Conservation (phyloP, 1,140 invertebrate genomes). For the Heliconius congener region DNA sequence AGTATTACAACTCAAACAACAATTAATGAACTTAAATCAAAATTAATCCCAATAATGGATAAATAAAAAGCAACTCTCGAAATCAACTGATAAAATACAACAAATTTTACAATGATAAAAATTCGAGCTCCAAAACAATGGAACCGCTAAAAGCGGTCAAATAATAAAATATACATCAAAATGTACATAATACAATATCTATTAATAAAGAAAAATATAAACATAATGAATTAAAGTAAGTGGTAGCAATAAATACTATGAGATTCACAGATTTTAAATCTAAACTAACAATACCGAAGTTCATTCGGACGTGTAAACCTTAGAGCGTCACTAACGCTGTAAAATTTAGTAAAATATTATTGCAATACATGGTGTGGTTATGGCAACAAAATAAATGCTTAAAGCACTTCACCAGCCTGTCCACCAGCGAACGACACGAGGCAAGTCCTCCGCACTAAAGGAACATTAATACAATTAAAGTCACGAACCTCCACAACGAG, state of each 20-base stretch:
- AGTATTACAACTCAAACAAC: constrained; percentile 64
- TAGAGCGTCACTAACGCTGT: constrained; percentile 74
- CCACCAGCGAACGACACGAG: constrained; percentile 71
- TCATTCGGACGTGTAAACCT: constrained; percentile 70
- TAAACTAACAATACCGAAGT: constrained; percentile 79
- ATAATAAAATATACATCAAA: constrained; percentile 81
- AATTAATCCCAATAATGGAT: constrained; percentile 64
- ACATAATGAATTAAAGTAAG: constrained; percentile 77
- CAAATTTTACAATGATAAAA: constrained; percentile 78
- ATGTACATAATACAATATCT: constrained; percentile 81
- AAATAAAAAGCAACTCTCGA: constrained; percentile 67
- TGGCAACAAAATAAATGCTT: constrained; percentile 83
- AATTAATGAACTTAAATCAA: constrained; percentile 60
- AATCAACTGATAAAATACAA: constrained; percentile 76
- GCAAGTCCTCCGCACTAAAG: constrained; percentile 77
- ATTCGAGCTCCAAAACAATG: constrained; percentile 72
- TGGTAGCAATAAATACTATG: constrained; percentile 81
- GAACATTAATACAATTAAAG: constrained; percentile 75
- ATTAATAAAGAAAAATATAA: constrained; percentile 74
- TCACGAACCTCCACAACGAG: constrained; percentile 68
- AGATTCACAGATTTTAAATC: constrained; percentile 81
- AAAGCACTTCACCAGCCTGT: constrained; percentile 80
- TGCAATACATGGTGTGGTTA: constrained; percentile 80
- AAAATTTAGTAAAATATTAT: constrained; percentile 81
- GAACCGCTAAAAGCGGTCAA: constrained; percentile 68